Evolutionary conservation across 92 coral and sea anemone genomes (phyloP).

Genomic region (Chrysogorgia sp.): DNA sequence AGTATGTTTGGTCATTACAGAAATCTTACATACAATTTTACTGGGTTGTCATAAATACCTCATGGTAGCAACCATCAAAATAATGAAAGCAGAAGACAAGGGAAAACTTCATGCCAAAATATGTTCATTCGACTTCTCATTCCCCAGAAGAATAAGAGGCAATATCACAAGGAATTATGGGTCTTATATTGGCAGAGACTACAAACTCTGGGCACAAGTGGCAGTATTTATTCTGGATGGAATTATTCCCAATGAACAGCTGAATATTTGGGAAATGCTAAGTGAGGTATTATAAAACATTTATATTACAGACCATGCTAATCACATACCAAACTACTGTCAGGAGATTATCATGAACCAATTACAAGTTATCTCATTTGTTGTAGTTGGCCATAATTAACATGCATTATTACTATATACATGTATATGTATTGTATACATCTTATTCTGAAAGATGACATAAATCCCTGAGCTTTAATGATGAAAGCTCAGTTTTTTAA

Average conservation of each 20-base stretch:
- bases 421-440: too few relatives aligned
- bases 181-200: slow-evolving; percentile 22
- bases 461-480: too few relatives aligned
- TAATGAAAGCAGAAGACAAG: not conserved
- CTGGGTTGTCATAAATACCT: too few relatives aligned
- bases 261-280: slow-evolving; percentile 14
- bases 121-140: not conserved
- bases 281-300: slow-evolving; percentile 9
- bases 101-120: too few relatives aligned
- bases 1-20: too few relatives aligned
- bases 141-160: slow-evolving; percentile 18
- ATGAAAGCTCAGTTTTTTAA: too few relatives aligned
- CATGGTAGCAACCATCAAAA: too few relatives aligned
- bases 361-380: not conserved
- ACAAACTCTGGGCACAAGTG: too few relatives aligned
- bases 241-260: slow-evolving; percentile 16
- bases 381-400: not conserved
- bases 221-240: slow-evolving; percentile 15
- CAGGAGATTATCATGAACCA: too few relatives aligned
- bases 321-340: not conserved
- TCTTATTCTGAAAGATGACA: too few relatives aligned
- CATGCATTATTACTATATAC: too few relatives aligned
- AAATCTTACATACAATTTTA: too few relatives aligned
- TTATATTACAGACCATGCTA: not conserved
- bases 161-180: slow-evolving; percentile 36